Conservation (phyloP, 2,113 vertebrate genomes). For the Cebus imitator region DNA sequence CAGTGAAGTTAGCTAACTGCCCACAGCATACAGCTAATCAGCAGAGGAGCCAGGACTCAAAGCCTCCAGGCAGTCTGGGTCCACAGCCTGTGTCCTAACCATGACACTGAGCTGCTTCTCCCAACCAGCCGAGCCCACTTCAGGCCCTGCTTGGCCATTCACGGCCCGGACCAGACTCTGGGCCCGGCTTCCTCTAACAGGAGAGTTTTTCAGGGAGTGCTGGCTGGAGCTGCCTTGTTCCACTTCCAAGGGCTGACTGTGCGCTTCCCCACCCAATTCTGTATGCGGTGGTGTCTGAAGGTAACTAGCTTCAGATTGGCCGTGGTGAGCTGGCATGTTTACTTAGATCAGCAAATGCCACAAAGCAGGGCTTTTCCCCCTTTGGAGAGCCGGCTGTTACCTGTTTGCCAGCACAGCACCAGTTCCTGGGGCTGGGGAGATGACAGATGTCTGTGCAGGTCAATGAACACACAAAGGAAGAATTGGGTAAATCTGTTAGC, state of each 20-base stretch:
- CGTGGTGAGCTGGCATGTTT: not conserved
- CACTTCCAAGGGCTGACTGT: not conserved
- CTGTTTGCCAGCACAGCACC: not conserved
- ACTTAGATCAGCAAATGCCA: not conserved
- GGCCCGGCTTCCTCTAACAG: too few relatives aligned
- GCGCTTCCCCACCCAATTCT: too few relatives aligned
- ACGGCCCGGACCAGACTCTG: not conserved
- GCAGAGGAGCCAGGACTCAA: not conserved
- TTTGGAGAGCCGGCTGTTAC: not conserved
- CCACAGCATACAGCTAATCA: not conserved
- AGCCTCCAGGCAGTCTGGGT: not conserved
- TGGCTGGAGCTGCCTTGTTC: too few relatives aligned
- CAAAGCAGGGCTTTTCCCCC: not conserved
- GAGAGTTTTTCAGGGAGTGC: rapidly evolving
- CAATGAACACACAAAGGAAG: not conserved
- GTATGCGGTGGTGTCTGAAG: not conserved
- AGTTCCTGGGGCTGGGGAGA: not conserved
- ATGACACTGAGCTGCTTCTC: not conserved
- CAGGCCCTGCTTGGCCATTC: not conserved
- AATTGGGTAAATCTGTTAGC: too few relatives aligned
- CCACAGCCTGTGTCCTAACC: not conserved
- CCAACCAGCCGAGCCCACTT: not conserved
- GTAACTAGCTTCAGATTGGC: not conserved
- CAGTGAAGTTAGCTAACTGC: not conserved
- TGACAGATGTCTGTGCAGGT: not conserved